Base-by-base conservation (phyloP, 2,888 invertebrate genomes). In the Antheraea yamamai region DNA sequence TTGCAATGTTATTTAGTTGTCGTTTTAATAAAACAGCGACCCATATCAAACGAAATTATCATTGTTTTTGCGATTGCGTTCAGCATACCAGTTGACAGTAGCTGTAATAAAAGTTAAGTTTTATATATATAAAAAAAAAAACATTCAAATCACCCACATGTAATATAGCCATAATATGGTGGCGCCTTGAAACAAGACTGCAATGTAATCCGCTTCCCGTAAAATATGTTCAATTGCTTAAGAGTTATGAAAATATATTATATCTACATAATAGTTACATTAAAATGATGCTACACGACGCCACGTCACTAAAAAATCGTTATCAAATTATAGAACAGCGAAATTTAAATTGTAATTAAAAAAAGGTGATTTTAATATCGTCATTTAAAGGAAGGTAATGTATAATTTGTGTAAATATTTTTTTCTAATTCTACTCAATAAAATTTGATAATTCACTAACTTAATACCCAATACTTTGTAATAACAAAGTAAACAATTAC, bases 161-260 rank as follows among this genome's bases (percentile, higher is more conserved):
- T 3, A 4, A 23, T 14, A 47, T 47, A 47, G 30, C 47, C 16
- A 70, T 58, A 18, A 7, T 26, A 71, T 79, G 78, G 79, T 80
- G 79, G 81, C 82, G 82, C 83, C 83, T 84, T 84, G 75, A 26
- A 47, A 75, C 72, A 79, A 80, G 78, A 81, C 81, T 81, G 80
- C 73, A 12, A n/a, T 4, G 58, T 35, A 51, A 18, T 61, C 52
- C 52, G 74, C 74, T 66, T 76, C 76, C 23, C 73, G 74, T 74
- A 68, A 74, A 39, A 74, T 74, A 75, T 47, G 72, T 68, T 55
- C 35, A 70, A 14, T 23, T 58, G 71, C 74, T 61, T 66, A 39
- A 14, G 35, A 61, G 51, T 51, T 51, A 52, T 58, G 39, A 61
- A 26, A 73, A 55, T 20, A 51, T 18, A 52, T 70, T 74, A 51